These are phyloP conservation scores for Oreonectes daqikongensis DNA, from an alignment of 2,797 vertebrate species.

Conservation along the genomic window DNA sequence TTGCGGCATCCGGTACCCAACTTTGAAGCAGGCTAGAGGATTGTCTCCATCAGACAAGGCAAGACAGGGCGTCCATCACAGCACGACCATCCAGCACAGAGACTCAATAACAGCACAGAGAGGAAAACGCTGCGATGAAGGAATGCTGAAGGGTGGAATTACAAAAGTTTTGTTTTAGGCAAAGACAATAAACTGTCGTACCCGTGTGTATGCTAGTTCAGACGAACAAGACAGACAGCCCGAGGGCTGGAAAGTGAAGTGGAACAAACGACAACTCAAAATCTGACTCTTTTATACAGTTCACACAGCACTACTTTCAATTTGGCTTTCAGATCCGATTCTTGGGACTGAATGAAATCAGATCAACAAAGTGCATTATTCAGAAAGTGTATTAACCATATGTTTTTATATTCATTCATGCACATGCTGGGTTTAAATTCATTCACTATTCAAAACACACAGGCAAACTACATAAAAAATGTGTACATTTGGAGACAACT, in stretches of 20 bases:
- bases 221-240: neutral
- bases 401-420: neutral
- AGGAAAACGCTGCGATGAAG: constrained; percentile 28
- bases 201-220: neutral
- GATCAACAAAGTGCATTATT: neutral
- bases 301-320: neutral
- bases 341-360: neutral
- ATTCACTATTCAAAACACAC: neutral
- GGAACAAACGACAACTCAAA: neutral
- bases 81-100: constrained; percentile 19
- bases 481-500: too few relatives aligned
- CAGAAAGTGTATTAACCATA: neutral
- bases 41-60: constrained; percentile 70
- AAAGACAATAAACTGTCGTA: neutral
- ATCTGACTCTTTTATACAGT: neutral
- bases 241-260: neutral
- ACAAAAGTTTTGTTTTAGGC: constrained; percentile 7
- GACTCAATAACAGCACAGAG: constrained; percentile 40
- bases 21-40: constrained; percentile 57
- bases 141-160: constrained; percentile 6
- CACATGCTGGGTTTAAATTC: neutral
- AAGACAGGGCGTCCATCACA: constrained; percentile 71
- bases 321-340: neutral
- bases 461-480: too few relatives aligned
- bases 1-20: constrained; percentile 63